A percentile compares a stretch with the other conserved stretches of the same genome.
These are phyloP conservation scores for Pseudolaguvia tuberculata DNA, from an alignment of 2,113 vertebrate genomes.

Conservation along the genomic window DNA sequence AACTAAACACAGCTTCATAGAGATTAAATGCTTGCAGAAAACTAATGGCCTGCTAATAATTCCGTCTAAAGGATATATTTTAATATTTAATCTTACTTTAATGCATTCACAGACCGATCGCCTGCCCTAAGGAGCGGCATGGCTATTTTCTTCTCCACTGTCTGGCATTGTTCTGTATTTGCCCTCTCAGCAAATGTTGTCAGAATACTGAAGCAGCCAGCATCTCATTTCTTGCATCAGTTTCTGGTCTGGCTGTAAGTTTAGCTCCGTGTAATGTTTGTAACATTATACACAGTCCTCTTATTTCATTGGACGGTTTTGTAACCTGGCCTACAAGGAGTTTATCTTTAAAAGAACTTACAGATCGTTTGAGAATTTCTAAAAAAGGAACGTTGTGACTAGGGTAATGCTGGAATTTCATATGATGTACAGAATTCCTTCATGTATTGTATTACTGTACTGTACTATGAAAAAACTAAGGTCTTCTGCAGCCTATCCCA, in stretches of 20 bases:
- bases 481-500: no score
- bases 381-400: conserved; percentile 45
- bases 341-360: conserved; percentile 45
- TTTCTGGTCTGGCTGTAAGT: conserved; percentile 47
- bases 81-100: conserved; percentile 3
- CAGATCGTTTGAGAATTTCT: conserved; percentile 21
- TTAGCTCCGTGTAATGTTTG: conserved; percentile 50
- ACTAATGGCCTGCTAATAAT: neutral
- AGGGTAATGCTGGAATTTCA: conserved; percentile 33
- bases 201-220: conserved; percentile 39
- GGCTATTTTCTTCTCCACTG: conserved; percentile 43
- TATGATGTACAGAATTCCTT: neutral
- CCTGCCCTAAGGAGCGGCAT: conserved; percentile 27
- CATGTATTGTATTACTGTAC: no score
- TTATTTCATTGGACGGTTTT: conserved; percentile 49
- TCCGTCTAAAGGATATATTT: neutral
- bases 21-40: conserved; percentile 9
- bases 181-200: conserved; percentile 16
- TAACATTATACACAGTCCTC: conserved; percentile 59
- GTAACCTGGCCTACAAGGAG: conserved; percentile 28
- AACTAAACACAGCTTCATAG: neutral
- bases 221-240: conserved; percentile 43
- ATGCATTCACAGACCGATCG: conserved; percentile 3
- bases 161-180: conserved; percentile 14
- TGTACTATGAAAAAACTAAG: no score